These are phyloP conservation scores for Drosophila imparisetae DNA, from an alignment of 2,888 invertebrate species.

Conservation along the genomic window DNA sequence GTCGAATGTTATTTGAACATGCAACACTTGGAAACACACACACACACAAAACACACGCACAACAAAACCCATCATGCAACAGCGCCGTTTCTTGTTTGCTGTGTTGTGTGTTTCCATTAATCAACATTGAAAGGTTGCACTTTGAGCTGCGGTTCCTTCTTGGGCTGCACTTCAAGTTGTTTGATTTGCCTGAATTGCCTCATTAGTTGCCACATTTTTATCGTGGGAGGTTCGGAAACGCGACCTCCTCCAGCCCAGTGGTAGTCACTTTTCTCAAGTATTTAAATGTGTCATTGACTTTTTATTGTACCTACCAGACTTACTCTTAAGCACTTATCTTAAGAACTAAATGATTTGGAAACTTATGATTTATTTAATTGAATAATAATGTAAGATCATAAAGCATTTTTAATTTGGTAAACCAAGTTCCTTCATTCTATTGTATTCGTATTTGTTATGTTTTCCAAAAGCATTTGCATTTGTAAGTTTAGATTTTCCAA, in stretches of 20 bases:
- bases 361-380: not conserved
- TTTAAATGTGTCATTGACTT: constrained; percentile 6
- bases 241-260: not conserved
- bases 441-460: not conserved
- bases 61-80: constrained; percentile 24
- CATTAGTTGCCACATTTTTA: constrained; percentile 55
- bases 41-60: constrained; percentile 21
- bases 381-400: not conserved
- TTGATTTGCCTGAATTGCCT: constrained; percentile 56
- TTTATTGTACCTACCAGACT: not conserved
- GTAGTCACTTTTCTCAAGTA: constrained; percentile 21
- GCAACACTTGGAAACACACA: constrained; percentile 46
- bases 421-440: not conserved
- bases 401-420: not conserved
- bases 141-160: constrained; percentile 28
- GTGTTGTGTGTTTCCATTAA: constrained; percentile 58
- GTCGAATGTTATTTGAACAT: constrained; percentile 62
- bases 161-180: constrained; percentile 15
- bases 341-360: not conserved
- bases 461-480: not conserved
- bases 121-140: constrained; percentile 73
- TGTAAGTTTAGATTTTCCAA: not conserved
- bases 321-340: not conserved
- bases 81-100: constrained; percentile 14
- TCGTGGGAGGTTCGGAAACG: constrained; percentile 36